Percentiles rank a stretch among this genome's conserved stretches.
Conservation (phyloP, 2,888 invertebrate genomes). For the Lepetodrilus schrolli region DNA sequence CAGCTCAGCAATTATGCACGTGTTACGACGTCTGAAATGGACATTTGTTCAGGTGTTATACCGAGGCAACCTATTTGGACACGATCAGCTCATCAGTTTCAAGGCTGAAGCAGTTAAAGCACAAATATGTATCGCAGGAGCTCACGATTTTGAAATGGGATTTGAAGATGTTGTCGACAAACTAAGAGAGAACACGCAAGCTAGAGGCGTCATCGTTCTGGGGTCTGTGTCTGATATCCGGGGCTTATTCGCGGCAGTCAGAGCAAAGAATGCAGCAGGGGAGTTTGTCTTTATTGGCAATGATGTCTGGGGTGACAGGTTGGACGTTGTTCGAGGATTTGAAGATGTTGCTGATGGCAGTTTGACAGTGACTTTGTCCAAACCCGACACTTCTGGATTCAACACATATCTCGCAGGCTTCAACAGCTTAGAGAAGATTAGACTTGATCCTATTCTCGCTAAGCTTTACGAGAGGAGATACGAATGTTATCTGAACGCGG, state of each 20-base stretch:
- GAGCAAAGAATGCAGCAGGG: constrained; percentile 37
- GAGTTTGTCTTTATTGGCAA: constrained; percentile 59
- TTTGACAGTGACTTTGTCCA: constrained; percentile 49
- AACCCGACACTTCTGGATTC: constrained; percentile 43
- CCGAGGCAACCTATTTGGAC: constrained; percentile 52
- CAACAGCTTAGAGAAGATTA: constrained; percentile 45
- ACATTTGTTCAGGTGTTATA: constrained; percentile 73
- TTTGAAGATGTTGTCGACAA: constrained; percentile 41
- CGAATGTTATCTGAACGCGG: constrained; percentile 61
- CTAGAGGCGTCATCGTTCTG: constrained; percentile 56
- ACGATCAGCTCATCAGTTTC: constrained; percentile 36
- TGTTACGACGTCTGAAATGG: constrained; percentile 73
- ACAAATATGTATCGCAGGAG: constrained; percentile 54
- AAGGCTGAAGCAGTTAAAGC: constrained; percentile 36
- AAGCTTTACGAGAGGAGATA: constrained; percentile 63
- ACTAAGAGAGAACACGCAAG: constrained; percentile 48
- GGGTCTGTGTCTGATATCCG: constrained; percentile 40
- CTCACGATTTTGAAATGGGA: constrained; percentile 33
- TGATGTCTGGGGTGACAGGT: constrained; percentile 52
- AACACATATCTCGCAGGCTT: constrained; percentile 46
- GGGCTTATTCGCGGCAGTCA: constrained; percentile 47
- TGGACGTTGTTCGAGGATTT: constrained; percentile 40
- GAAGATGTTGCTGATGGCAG: constrained; percentile 55
- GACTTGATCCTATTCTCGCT: constrained; percentile 47
- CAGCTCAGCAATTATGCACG: constrained; percentile 64